Evolutionary conservation across 2,888 invertebrate genomes (phyloP), one percentile per base, ranked within the genome.

Genomic region (Acronicta leporina): DNA sequence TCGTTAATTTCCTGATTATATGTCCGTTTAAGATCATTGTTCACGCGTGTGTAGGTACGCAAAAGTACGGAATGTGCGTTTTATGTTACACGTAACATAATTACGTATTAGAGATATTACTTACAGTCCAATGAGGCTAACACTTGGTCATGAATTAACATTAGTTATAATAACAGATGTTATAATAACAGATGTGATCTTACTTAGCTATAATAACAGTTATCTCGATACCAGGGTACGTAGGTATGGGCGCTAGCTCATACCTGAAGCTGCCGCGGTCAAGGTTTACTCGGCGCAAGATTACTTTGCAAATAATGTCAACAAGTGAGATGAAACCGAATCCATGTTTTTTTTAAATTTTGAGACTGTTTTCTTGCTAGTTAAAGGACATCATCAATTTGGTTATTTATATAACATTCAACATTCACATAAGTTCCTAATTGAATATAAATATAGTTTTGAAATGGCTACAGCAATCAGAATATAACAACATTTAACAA

Each of bases 131-230:
- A 65, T 62, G 68, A 59, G 41, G 35, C 63, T 71, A 77, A 74
- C 74, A 62, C 73, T 77, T 75, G 77, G 75, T 75, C 71, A 62
- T 65, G 47, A 61, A 48, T 58, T 74, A 71, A 65, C 47, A 38
- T 59, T 74, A 73, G 48, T n/a, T 60, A 61, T 62, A 20, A 40
- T 62, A 66, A 54, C 59, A 63, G 56, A 49, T 57, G 4, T 20
- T 20, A 20, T 2, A 20, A 40, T 62, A 66, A 54, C 59, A 63
- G 56, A 49, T 57, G 4, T 20, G n/a, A n/a, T n/a, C n/a, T n/a
- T 20, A 20, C 2, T 59, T 74, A 73, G 48, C 15, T 60, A 61
- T 62, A 20, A 40, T 62, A 66, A 54, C 59, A 63, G 56, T 51
- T 57, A 11, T 20, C 20, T 20, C 20, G 48, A 47, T 68, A 47